Evolutionary conservation across 2,888 invertebrate genomes (phyloP).

Genomic region (Cheilosia impressa): DNA sequence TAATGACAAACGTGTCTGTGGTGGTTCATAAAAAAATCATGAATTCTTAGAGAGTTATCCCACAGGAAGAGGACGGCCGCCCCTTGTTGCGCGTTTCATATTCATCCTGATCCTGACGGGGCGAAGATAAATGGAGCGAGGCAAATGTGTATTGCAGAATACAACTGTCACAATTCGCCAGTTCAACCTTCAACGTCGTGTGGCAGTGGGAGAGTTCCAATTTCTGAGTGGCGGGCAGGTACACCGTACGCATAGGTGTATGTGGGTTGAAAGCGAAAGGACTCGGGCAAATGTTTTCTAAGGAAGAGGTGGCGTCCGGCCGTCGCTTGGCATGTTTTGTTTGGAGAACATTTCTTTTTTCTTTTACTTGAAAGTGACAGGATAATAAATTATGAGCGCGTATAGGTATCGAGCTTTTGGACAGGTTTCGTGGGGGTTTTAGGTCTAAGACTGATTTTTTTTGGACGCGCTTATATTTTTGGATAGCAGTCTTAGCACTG

Average conservation of each 20-base stretch:
- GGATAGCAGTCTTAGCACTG: too few species aligned
- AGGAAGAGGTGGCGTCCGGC: background rate
- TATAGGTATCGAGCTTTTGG: too few species aligned
- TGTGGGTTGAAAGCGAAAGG: background rate
- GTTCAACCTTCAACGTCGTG: conserved; percentile 13
- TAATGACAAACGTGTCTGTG: background rate
- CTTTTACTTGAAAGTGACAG: too few species aligned
- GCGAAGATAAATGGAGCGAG: conserved; percentile 45
- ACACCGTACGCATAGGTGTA: background rate
- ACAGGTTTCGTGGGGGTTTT: too few species aligned
- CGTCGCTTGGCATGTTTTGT: too few species aligned
- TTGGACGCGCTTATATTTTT: too few species aligned
- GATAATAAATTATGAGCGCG: too few species aligned
- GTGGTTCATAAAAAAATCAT: conserved; percentile 44
- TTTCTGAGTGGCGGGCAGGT: conserved; percentile 4
- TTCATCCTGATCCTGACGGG: background rate
- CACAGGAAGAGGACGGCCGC: conserved; percentile 11
- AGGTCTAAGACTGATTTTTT: too few species aligned
- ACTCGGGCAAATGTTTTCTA: background rate
- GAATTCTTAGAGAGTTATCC: conserved; percentile 21
- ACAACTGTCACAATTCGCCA: conserved; percentile 44
- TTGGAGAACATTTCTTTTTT: too few species aligned
- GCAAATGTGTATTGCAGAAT: conserved; percentile 22
- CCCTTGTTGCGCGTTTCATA: conserved; percentile 14
- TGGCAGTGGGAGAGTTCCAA: conserved; percentile 7